Conservation (phyloP, 2,113 vertebrate genomes). For the Dicaeum eximium region DNA sequence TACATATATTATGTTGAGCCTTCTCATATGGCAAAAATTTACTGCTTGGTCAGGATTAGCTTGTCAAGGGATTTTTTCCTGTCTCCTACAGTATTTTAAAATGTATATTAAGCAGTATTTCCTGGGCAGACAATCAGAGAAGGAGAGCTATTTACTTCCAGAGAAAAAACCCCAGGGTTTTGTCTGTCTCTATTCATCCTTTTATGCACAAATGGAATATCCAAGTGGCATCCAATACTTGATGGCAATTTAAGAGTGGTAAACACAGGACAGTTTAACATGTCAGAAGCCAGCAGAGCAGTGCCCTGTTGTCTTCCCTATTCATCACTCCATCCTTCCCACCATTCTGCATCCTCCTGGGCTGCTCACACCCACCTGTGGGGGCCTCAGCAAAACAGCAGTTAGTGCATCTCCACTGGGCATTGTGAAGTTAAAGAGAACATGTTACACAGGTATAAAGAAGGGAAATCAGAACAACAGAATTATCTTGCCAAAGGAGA, state of each 20-base stretch:
- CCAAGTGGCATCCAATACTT: background rate
- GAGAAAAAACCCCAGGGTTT: background rate
- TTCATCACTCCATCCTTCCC: background rate
- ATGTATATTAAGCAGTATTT: background rate
- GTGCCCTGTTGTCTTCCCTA: background rate
- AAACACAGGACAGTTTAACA: background rate
- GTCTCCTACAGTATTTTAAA: background rate
- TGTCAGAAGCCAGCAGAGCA: background rate
- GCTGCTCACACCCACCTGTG: background rate
- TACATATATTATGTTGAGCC: background rate
- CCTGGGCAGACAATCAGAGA: background rate
- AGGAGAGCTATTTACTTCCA: background rate
- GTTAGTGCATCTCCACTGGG: background rate
- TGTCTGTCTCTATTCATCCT: background rate
- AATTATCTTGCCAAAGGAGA: background rate
- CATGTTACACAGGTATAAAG: fast-evolving
- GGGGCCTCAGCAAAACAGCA: background rate
- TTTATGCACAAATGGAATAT: background rate
- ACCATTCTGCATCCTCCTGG: background rate
- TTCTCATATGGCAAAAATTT: background rate
- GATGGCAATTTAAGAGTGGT: background rate
- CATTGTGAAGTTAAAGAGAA: background rate
- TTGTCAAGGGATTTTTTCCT: background rate
- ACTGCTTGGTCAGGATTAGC: background rate
- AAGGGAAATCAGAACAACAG: background rate